A percentile compares a stretch with the other conserved stretches of the same genome.
Evolutionary conservation across 2,113 vertebrate species (phyloP).

Genomic region (Oreochromis tanganicae): DNA sequence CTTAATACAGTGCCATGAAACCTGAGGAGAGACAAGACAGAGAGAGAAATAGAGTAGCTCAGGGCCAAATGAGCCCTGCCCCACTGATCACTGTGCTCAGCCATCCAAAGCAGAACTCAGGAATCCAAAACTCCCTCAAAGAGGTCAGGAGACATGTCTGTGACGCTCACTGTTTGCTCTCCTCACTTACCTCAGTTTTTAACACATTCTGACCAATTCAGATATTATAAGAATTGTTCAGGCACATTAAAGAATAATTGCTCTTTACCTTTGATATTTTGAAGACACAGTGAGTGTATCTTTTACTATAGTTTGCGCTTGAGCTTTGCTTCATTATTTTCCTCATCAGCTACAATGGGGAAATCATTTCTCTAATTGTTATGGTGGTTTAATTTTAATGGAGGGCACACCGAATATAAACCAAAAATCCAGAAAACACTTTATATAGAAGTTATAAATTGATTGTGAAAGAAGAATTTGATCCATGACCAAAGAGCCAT

Average conservation of each 20-base stretch:
- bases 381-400: background rate
- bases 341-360: background rate
- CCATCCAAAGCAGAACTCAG: constrained; percentile 21
- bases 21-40: constrained; percentile 18
- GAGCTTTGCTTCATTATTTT: background rate
- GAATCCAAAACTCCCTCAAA: background rate
- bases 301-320: background rate
- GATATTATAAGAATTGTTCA: background rate
- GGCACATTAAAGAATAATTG: background rate
- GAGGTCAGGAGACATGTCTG: background rate
- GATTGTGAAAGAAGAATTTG: background rate
- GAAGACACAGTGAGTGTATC: background rate
- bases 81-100: constrained; percentile 36
- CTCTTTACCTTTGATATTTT: background rate
- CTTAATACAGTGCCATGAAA: constrained; percentile 65
- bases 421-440: background rate
- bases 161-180: background rate
- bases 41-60: background rate
- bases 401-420: background rate
- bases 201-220: background rate
- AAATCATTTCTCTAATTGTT: background rate
- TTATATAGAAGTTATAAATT: background rate
- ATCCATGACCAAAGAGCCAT: background rate
- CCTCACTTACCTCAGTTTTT: background rate
- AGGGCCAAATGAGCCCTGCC: constrained; percentile 2